phyloP scores from a whole-genome alignment of 2,888 invertebrate genomes.

The Trichogramma evanescens region DNA sequence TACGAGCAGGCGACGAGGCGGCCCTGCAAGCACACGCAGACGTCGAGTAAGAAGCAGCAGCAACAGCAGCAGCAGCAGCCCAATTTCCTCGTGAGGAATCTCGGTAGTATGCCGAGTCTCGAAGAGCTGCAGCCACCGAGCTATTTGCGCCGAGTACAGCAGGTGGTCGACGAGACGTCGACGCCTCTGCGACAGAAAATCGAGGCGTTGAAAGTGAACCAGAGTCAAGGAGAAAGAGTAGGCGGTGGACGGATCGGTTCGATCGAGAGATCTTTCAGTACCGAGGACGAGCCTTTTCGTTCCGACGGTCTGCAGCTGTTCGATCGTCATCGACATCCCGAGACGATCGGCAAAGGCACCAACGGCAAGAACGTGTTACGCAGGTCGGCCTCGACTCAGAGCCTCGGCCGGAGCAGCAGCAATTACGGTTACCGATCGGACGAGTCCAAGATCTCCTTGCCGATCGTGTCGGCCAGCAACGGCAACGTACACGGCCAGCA shows the following conservation, averaged over 20 bases:
- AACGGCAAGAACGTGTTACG: too few relatives aligned
- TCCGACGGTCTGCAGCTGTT: slow-evolving; percentile 29
- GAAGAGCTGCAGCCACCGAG: slow-evolving; percentile 34
- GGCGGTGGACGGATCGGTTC: neutral
- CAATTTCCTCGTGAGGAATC: slow-evolving; percentile 30
- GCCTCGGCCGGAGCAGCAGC: neutral
- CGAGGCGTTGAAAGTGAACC: slow-evolving; percentile 29
- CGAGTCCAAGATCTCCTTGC: slow-evolving; percentile 26
- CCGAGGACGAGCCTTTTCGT: slow-evolving; percentile 16
- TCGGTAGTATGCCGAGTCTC: slow-evolving; percentile 28
- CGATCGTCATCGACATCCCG: slow-evolving; percentile 22
- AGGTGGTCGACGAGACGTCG: slow-evolving; percentile 37
- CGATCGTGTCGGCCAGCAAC: slow-evolving; percentile 30
- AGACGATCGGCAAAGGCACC: slow-evolving; percentile 10
- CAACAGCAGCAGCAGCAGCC: neutral
- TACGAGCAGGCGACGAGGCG: too few relatives aligned
- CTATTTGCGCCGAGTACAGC: slow-evolving; percentile 37
- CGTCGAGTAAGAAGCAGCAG: neutral
- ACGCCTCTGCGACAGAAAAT: slow-evolving; percentile 35
- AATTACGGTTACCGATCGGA: neutral
- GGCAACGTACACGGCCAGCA: slow-evolving; percentile 2
- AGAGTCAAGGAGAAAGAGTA: slow-evolving; percentile 11
- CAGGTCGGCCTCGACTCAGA: too few relatives aligned
- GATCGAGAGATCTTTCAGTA: neutral
- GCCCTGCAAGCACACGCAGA: neutral